A percentile compares a stretch with the other conserved stretches of the same genome.
Conservation (phyloP, 2,797 vertebrate genomes). For the Gallinago solitaria region DNA sequence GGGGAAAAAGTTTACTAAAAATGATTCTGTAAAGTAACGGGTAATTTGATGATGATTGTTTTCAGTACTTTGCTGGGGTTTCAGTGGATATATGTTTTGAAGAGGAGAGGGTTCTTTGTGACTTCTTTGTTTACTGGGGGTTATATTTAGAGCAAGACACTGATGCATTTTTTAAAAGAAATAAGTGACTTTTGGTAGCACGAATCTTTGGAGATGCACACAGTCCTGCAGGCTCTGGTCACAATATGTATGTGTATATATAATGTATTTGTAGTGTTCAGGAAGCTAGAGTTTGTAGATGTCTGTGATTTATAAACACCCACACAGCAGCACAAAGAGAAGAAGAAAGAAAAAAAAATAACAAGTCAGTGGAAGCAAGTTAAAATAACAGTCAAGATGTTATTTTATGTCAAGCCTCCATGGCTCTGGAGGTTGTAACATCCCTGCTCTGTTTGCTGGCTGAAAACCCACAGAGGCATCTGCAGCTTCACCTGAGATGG, state of each 20-base stretch:
- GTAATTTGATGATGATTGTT: neutral
- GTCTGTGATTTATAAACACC: neutral
- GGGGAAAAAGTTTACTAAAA: neutral
- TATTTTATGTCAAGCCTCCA: neutral
- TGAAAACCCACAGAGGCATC: neutral
- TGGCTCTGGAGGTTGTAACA: rapidly evolving
- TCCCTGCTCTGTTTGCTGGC: rapidly evolving
- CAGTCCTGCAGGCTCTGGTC: neutral
- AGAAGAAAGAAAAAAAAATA: neutral
- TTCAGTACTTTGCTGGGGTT: neutral
- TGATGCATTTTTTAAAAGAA: neutral
- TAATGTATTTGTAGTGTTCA: neutral
- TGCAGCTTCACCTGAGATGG: neutral
- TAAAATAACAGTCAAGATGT: neutral
- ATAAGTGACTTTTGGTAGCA: neutral
- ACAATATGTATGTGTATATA: neutral
- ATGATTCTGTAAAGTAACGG: neutral
- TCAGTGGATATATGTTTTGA: neutral
- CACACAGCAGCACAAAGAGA: neutral
- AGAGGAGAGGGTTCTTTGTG: neutral
- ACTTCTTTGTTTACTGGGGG: neutral
- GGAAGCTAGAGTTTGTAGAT: neutral
- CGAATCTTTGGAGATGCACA: neutral
- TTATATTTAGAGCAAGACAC: neutral
- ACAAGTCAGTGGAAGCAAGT: neutral